Evolutionary conservation across 2,113 vertebrate genomes (phyloP).

Genomic region (Anoplopoma fimbria): DNA sequence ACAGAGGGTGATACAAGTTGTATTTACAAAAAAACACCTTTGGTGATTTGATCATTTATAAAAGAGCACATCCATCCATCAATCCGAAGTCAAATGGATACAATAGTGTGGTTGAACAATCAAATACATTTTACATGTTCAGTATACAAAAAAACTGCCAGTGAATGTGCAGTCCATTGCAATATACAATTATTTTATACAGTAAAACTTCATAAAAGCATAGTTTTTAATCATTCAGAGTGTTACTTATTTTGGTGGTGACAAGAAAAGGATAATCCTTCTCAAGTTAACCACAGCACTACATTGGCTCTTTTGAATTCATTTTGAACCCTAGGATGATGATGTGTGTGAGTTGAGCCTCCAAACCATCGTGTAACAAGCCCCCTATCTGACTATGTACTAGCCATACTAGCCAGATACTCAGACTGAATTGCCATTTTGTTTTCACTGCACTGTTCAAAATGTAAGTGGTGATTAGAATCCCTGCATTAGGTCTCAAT

Average conservation of each 20-base stretch:
- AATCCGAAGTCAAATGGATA: not conserved
- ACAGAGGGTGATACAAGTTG: conserved; percentile 1
- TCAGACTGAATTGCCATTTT: conserved; percentile 14
- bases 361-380: not conserved
- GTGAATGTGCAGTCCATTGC: not conserved
- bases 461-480: not conserved
- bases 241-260: not conserved
- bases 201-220: not conserved
- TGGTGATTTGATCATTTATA: not conserved
- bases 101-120: not conserved
- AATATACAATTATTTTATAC: not conserved
- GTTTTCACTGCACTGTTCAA: conserved; percentile 26
- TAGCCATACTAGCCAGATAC: not conserved
- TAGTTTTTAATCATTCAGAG: not conserved
- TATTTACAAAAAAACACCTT: not conserved
- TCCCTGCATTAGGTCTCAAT: not conserved
- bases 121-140: not conserved
- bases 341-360: not conserved
- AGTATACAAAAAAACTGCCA: not conserved
- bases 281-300: not conserved
- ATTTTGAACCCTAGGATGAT: not conserved
- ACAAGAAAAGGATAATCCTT: not conserved
- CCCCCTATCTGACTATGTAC: not conserved
- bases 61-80: not conserved
- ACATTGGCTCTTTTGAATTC: not conserved